Conservation (phyloP, 2,888 invertebrate genomes). For the Platerodrilus igneus region DNA sequence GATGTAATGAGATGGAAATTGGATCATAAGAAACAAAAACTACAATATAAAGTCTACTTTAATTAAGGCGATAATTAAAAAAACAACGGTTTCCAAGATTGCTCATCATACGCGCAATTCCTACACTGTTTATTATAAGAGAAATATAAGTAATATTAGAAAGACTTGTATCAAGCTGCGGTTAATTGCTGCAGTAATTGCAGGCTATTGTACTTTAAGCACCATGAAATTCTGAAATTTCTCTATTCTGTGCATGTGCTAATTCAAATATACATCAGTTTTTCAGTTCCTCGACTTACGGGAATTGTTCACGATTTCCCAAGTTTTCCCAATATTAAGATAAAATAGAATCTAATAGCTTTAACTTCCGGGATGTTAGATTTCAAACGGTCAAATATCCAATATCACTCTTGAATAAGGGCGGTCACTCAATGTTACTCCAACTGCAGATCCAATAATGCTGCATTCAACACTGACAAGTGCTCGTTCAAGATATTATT, state of each 20-base stretch:
- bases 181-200: slow-evolving; percentile 26
- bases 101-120: slow-evolving; percentile 32
- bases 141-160: slow-evolving; percentile 29
- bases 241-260: too few species aligned
- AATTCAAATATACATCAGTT: too few species aligned
- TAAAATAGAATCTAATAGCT: slow-evolving; percentile 26
- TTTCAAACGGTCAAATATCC: slow-evolving; percentile 29
- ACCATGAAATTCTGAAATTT: slow-evolving; percentile 20
- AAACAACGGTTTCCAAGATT: slow-evolving; percentile 33
- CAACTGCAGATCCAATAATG: slow-evolving; percentile 28
- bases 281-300: too few species aligned
- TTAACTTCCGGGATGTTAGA: slow-evolving; percentile 25
- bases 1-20: slow-evolving; percentile 47
- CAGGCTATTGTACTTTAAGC: slow-evolving; percentile 23
- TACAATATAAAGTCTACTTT: slow-evolving; percentile 46
- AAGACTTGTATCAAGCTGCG: slow-evolving; percentile 23
- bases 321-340: too few species aligned
- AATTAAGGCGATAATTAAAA: slow-evolving; percentile 48
- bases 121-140: slow-evolving; percentile 34
- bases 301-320: too few species aligned
- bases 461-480: slow-evolving; percentile 27
- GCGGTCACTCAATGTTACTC: slow-evolving; percentile 22
- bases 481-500: slow-evolving; percentile 29
- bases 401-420: slow-evolving; percentile 24
- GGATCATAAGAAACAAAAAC: slow-evolving; percentile 44